These are phyloP conservation scores for Bradypodion pumilum DNA, from an alignment of 2,797 vertebrate genomes.

Conservation along the genomic window DNA sequence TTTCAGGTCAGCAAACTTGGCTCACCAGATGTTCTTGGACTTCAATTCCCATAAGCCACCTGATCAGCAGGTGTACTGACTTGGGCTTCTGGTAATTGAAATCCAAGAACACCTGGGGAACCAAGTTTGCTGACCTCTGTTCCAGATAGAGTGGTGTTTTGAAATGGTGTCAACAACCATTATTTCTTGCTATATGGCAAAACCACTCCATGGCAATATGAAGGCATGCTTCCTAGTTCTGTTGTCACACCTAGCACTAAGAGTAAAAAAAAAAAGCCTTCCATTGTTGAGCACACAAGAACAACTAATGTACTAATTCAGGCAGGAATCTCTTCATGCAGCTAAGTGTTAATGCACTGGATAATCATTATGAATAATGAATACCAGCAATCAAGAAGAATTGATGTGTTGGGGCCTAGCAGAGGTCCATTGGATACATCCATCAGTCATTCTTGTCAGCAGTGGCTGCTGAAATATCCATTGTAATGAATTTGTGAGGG, in stretches of 20 bases:
- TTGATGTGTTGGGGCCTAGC: constrained; percentile 18
- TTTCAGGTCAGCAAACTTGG: too few species aligned
- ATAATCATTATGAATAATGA: constrained; percentile 42
- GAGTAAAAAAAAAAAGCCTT: background rate
- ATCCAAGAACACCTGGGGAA: too few species aligned
- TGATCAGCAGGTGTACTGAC: too few species aligned
- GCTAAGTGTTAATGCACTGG: constrained; percentile 23
- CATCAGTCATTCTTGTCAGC: constrained; percentile 34
- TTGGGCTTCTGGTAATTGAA: too few species aligned
- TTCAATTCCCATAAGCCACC: too few species aligned
- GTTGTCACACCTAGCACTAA: background rate
- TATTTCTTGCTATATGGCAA: background rate
- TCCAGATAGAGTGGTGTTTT: background rate
- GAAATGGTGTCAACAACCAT: background rate
- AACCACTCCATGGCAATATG: background rate
- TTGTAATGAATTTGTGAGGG: background rate
- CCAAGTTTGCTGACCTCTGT: too few species aligned
- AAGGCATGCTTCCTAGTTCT: background rate
- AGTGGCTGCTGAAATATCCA: constrained; percentile 4
- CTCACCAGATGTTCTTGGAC: too few species aligned
- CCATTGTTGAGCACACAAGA: background rate
- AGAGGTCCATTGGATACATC: constrained; percentile 20
- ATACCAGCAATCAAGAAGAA: constrained; percentile 37
- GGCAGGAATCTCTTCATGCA: constrained; percentile 24
- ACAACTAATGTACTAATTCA: background rate